Conservation (phyloP, 2,888 invertebrate genomes). For the Nephrocerus scutellatus region DNA sequence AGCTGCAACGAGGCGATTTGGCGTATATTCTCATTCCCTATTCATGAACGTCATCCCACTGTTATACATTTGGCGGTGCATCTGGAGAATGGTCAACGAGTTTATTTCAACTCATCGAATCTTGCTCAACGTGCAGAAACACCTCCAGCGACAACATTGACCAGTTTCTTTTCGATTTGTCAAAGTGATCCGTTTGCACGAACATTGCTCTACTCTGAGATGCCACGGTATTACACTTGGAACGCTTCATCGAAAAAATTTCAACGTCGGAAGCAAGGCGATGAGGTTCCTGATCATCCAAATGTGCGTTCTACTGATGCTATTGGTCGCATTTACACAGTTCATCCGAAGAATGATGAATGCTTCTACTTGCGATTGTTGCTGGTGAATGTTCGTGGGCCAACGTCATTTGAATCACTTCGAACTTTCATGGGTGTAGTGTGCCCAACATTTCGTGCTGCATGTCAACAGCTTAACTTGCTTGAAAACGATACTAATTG, state of each 20-base stretch:
- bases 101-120: slow-evolving; percentile 21
- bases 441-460: no score
- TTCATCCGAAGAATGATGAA: slow-evolving; percentile 35
- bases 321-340: slow-evolving; percentile 36
- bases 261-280: no score
- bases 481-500: slow-evolving; percentile 5
- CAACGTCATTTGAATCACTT: slow-evolving; percentile 15
- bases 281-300: slow-evolving; percentile 24
- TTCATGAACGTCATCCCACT: slow-evolving; percentile 11
- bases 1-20: slow-evolving; percentile 17
- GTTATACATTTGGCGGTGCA: slow-evolving; percentile 18
- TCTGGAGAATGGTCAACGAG: slow-evolving; percentile 24
- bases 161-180: slow-evolving; percentile 35
- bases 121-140: slow-evolving; percentile 21
- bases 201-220: slow-evolving; percentile 34
- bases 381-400: slow-evolving; percentile 29
- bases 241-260: no score
- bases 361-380: slow-evolving; percentile 36
- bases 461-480: slow-evolving; percentile 1
- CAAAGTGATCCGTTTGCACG: slow-evolving; percentile 28
- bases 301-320: slow-evolving; percentile 22
- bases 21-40: slow-evolving; percentile 19
- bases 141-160: slow-evolving; percentile 26
- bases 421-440: slow-evolving; percentile 1
- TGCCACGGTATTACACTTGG: slow-evolving; percentile 32